A percentile compares a stretch with the other conserved stretches of the same genome.
Conservation (phyloP, 2,113 vertebrate genomes). For the Ochotona princeps region DNA sequence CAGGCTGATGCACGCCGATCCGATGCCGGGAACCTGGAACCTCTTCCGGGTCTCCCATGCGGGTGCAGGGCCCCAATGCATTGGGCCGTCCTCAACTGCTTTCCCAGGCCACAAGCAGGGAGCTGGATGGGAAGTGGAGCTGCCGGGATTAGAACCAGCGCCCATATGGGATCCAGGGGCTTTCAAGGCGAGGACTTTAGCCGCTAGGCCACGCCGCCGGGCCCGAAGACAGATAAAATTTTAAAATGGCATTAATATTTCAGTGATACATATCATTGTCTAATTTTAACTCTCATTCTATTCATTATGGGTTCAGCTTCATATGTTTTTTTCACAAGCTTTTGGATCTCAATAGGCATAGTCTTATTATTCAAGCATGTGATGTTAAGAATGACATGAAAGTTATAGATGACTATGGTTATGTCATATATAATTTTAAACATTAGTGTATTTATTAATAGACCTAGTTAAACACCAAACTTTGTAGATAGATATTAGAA, state of each 20-base stretch:
- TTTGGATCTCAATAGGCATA: background rate
- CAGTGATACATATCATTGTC: background rate
- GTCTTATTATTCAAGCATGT: background rate
- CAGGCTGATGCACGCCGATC: too few species aligned
- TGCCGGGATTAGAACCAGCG: too few species aligned
- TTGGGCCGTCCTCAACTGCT: too few species aligned
- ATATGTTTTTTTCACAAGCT: background rate
- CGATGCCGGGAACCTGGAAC: too few species aligned
- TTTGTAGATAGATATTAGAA: slow-evolving; percentile 32
- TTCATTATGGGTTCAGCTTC: background rate
- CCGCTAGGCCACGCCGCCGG: too few species aligned
- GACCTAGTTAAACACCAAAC: background rate
- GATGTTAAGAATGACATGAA: background rate
- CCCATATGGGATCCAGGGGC: too few species aligned
- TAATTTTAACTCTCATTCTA: background rate
- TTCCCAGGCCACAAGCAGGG: too few species aligned
- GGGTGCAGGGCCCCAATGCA: too few species aligned
- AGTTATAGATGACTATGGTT: background rate
- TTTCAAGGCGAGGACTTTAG: too few species aligned
- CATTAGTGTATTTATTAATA: background rate
- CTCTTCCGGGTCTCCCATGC: too few species aligned
- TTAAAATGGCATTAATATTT: background rate
- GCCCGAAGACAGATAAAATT: background rate
- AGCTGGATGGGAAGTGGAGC: too few species aligned
- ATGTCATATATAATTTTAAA: background rate